Evolutionary conservation across 2,888 invertebrate species (phyloP), one percentile per base, ranked within the genome.

Genomic region (Nymphalis c-album): DNA sequence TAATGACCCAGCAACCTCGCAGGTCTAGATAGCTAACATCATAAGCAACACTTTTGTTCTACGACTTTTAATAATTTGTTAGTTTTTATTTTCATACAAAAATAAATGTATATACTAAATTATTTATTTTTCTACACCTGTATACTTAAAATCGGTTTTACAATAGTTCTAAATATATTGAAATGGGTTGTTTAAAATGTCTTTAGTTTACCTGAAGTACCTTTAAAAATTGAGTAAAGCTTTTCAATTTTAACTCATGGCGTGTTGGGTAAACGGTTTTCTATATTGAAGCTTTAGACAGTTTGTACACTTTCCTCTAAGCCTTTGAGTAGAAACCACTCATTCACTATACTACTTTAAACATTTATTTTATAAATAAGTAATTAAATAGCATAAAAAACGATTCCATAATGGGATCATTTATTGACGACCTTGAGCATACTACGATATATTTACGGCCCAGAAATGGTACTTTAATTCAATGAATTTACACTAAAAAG

Each of bases 381-480:
- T 53, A 18, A 26, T 22, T 7, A 58, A 45, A 17, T 59, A 46
- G 5, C 7, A 17, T 22, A 22, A 60, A 60, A 20, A 8, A 2
- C 3, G 40, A 4, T 47, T n/a, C 1, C 46, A 58, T 45, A 58
- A 89, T 90, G 90, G 81, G 82, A 61, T 82, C 82, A 60, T 78
- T 84, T 71, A 75, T 81, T 26, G 88, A 90, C 67, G 80, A 85
- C 71, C 86, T 94, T 57, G 90, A 94, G 75, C 95, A 95, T 80
- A 94, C 95, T 47, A 94, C 94, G 82, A 95, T 95, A 84, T 95
- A 95, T 81, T 93, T 91, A 72, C 91, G 93, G n/a, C 87, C 92
- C 73, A 85, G 88, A 71, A 89, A 93, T 80, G 94, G 94, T 94
- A 58, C 65, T 60, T 47, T 57, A 13, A 40, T 13, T 13, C 10